Percentiles rank a stretch among this genome's conserved stretches.
phyloP scores from a whole-genome alignment of 2,113 vertebrate species.

The Neopipo cinnamomea region DNA sequence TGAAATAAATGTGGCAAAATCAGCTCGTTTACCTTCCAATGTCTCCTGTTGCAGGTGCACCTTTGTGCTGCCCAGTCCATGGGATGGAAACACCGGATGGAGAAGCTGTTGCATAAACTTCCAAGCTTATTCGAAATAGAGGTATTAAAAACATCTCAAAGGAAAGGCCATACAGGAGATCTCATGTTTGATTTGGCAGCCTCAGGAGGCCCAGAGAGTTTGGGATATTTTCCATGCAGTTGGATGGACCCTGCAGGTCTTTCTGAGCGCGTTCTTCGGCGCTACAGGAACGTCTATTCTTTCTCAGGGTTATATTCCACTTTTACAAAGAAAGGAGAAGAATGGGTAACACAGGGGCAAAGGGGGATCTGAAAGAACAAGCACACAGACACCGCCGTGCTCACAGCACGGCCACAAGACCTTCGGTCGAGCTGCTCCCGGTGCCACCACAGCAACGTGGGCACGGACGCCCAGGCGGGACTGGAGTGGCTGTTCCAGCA shows the following conservation, averaged over 20 bases:
- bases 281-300: not conserved
- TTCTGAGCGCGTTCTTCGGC: accelerated
- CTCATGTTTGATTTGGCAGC: not conserved
- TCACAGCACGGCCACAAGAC: not conserved
- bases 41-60: not conserved
- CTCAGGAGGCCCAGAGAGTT: not conserved
- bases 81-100: not conserved
- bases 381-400: not conserved
- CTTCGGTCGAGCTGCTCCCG: accelerated
- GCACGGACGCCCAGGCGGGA: accelerated
- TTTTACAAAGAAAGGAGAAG: not conserved
- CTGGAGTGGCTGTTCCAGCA: not conserved
- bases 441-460: accelerated
- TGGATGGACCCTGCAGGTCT: not conserved
- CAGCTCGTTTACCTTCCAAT: not conserved
- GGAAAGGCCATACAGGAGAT: slow-evolving; percentile 3
- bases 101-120: not conserved
- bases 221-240: not conserved
- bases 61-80: accelerated
- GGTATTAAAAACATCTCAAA: not conserved
- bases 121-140: not conserved
- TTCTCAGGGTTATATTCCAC: not conserved
- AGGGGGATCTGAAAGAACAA: not conserved
- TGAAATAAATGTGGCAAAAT: not conserved
- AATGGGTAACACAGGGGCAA: not conserved